These are phyloP conservation scores for Pangasianodon hypophthalmus DNA, from an alignment of 2,113 vertebrate genomes.

Conservation along the genomic window DNA sequence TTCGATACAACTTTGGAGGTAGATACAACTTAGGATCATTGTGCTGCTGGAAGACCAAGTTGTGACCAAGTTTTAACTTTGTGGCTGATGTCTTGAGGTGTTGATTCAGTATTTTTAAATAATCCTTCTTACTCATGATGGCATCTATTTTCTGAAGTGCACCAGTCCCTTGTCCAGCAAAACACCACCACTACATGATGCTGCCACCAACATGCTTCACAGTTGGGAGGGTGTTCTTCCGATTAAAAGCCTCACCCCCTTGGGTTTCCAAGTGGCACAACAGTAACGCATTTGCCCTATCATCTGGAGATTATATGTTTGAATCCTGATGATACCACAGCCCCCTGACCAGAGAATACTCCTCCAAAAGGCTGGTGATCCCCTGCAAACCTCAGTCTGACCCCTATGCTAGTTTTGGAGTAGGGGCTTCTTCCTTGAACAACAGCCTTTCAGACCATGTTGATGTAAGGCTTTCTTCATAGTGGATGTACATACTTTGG, in stretches of 20 bases:
- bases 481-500: neutral
- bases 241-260: neutral
- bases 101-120: no score
- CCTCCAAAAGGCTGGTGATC: neutral
- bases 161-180: neutral
- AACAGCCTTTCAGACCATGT: neutral
- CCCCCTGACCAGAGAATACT: neutral
- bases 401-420: no score
- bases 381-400: neutral
- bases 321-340: neutral
- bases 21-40: neutral
- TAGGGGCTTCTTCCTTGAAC: neutral
- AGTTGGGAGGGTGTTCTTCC: neutral
- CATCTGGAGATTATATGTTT: neutral
- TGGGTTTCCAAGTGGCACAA: neutral
- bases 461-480: neutral
- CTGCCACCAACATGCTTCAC: neutral
- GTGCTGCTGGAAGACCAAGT: neutral
- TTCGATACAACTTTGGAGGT: neutral
- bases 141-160: neutral
- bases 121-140: neutral
- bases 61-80: neutral
- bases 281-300: neutral
- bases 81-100: no score
- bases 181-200: neutral